Evolutionary conservation across 2,888 invertebrate species (phyloP).

Genomic region (Cataglyphis cursor): DNA sequence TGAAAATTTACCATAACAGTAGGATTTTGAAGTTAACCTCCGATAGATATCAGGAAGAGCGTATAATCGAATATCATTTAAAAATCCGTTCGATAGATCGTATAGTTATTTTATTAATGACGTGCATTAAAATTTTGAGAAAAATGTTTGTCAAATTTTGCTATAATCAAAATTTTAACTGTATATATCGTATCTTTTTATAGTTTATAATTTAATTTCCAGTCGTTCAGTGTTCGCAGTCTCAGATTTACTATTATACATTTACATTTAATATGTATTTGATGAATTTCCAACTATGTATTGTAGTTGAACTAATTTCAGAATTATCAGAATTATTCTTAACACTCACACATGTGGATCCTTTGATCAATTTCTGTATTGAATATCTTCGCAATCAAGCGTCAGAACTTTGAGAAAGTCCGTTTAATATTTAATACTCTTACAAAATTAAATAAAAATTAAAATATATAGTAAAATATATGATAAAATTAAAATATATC

Average conservation of each 20-base stretch:
- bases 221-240: background rate
- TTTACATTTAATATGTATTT: constrained; percentile 21
- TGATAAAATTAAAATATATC: background rate
- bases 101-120: background rate
- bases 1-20: constrained; percentile 33
- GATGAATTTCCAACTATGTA: background rate
- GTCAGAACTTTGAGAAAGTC: background rate
- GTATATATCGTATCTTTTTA: background rate
- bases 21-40: background rate
- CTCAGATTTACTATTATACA: background rate
- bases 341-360: background rate
- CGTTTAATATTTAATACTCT: background rate
- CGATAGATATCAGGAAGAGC: background rate
- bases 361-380: background rate
- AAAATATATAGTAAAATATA: background rate
- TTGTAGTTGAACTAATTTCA: background rate
- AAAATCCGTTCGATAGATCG: background rate
- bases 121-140: background rate
- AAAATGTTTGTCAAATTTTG: background rate
- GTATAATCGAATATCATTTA: constrained; percentile 3
- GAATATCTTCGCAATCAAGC: background rate
- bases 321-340: background rate
- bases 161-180: background rate
- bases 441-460: background rate
- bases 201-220: background rate